Base-by-base conservation (phyloP, 2,888 invertebrate species). In the Drosophila prostipennis region DNA sequence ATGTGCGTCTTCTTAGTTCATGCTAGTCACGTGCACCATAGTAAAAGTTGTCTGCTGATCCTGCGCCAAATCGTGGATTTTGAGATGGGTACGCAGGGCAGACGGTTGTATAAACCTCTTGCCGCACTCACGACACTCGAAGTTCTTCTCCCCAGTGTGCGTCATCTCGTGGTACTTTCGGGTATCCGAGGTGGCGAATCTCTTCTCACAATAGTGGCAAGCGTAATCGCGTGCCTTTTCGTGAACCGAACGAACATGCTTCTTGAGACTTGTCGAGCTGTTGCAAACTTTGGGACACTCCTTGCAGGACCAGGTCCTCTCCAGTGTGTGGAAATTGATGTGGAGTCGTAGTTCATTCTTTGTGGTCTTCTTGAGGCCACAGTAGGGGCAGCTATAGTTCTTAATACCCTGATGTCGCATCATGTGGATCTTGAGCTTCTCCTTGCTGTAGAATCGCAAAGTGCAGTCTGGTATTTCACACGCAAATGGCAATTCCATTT, bases 121-220 rank as follows among this genome's bases (percentile, higher is more conserved):
- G 37, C 85, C 87, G 36, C 91, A 91, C n/a, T 82, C 78, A 0
- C 71, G 53, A 8, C 91, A 91, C 32, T 74, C 78, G 34, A 90
- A 79, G 6, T 90, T 91, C 48, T 89, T 91, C 59, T 91, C 91
- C 1, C 91, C 91, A 0, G 91, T 91, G 65, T 91, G 91, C 4
- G 79, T 90, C 91, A 91, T 91, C 75, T 90, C 90, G 65, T 91
- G 91, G 72, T 91, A 90, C 23, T 91, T 91, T 6, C 89, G 78
- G 0, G 91, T 90, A 52, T 91, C 89, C 2, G 90, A 76, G 56
- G 89, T 91, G 51, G 89, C 90, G 65, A 91, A 91, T 0, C 75
- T 78, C 1, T 83, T 83, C 2, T 90, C 90, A 53, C 91, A 91
- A 60, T 79, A 82, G 3, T 76, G 76, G 57, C 91, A 91, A 0